phyloP scores from a whole-genome alignment of 2,888 invertebrate species.

The Platycnemis pennipes region DNA sequence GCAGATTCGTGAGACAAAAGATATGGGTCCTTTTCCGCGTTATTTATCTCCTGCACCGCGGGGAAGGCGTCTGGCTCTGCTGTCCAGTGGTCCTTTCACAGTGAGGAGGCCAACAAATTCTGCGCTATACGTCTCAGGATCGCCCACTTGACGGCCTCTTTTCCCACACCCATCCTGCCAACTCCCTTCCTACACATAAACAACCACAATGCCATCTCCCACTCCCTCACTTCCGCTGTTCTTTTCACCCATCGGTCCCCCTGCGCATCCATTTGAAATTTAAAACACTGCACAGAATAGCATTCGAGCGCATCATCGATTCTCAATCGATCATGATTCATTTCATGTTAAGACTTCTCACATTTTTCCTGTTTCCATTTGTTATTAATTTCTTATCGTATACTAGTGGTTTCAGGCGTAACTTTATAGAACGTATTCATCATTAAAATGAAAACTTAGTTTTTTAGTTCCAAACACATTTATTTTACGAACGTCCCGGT shows the following conservation, averaged over 20 bases:
- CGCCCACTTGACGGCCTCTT: not conserved
- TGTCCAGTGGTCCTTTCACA: slow-evolving; percentile 37
- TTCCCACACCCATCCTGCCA: not conserved
- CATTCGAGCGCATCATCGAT: not conserved
- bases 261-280: not conserved
- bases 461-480: no score
- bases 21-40: not conserved
- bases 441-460: no score
- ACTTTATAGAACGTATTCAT: no score
- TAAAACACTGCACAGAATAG: not conserved
- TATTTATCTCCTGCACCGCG: slow-evolving; percentile 37
- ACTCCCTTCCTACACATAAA: not conserved
- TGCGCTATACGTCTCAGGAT: slow-evolving; percentile 20
- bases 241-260: not conserved
- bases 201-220: not conserved
- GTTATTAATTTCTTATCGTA: no score
- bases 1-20: slow-evolving; percentile 56
- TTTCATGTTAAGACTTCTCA: not conserved
- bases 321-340: no score
- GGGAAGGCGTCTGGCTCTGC: slow-evolving; percentile 37
- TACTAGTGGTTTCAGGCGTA: no score
- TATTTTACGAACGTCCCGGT: no score
- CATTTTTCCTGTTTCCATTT: not conserved
- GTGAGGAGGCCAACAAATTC: slow-evolving; percentile 50
- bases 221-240: not conserved